phyloP scores from a whole-genome alignment of 2,113 vertebrate genomes.

The Grammomys dolichurus region DNA sequence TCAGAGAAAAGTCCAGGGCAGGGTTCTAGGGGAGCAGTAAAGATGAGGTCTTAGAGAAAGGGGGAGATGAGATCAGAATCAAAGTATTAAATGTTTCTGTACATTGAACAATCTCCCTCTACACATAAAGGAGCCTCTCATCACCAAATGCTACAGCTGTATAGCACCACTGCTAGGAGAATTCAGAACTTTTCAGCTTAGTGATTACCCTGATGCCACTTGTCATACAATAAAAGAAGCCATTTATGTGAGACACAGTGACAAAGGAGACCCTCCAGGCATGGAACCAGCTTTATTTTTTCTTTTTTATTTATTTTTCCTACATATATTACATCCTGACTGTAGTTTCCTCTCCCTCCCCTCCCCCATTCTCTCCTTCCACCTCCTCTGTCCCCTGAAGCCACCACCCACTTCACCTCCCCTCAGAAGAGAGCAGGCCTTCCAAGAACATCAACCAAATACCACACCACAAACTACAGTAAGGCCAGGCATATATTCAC shows the following conservation, averaged over 20 bases:
- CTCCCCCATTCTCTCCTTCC: too few species aligned
- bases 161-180: background rate
- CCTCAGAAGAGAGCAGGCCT: too few species aligned
- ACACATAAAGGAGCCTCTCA: background rate
- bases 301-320: too few species aligned
- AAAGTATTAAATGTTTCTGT: background rate
- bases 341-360: too few species aligned
- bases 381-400: too few species aligned
- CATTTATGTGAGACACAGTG: background rate
- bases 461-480: too few species aligned
- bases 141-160: background rate
- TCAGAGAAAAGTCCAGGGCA: background rate
- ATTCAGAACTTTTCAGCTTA: background rate
- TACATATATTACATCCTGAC: too few species aligned
- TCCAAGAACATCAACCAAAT: too few species aligned
- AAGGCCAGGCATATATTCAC: too few species aligned
- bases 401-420: too few species aligned
- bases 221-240: conserved; percentile 22
- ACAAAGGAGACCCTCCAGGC: conserved; percentile 8
- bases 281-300: background rate
- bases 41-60: background rate
- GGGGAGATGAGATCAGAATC: background rate
- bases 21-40: background rate
- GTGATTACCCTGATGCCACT: background rate
- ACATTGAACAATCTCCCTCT: background rate